Base-by-base conservation (phyloP, 2,888 invertebrate species). In the Meandrusa payeni region DNA sequence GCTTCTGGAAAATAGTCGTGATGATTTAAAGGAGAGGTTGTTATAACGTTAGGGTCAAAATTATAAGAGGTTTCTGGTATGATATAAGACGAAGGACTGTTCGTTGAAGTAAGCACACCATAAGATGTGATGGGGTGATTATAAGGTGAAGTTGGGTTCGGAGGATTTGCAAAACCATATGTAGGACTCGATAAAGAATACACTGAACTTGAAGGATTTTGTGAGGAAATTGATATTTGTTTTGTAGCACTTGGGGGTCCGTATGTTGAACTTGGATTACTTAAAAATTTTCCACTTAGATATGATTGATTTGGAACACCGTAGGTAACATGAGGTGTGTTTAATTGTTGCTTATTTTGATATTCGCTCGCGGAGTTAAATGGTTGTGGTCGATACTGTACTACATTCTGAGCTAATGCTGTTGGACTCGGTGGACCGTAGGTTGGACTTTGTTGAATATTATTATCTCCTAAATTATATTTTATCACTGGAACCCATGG, bases 401-500 rank as follows among this genome's bases (percentile, higher is more conserved):
- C 52, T n/a, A 55, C 41, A 44, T 72, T 74, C 45, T 72, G 63
- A 2, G 68, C 55, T 32, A 68, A 64, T 24, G 77, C 75, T 19
- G 82, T 85, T 3, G 78, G 77, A 60, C 78, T 81, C 1, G 85
- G 83, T 2, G 81, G 76, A 6, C 85, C 83, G 43, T 87, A 85
- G 1, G 83, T 80, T 1, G 85, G 76, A 47, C 61, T 77, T 50
- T 69, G 71, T 41, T 68, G 61, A 46, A 61, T 41, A 65, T 69
- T 78, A 72, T 79, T 76, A 54, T 69, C 64, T 53, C 73, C 74
- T 65, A 78, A 57, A 60, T 82, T 79, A 64, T 85, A 88, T 71
- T 76, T 78, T 56, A 87, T 76, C 49, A 95, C 91, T 22, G 95
- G 95, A 57, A 94, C 90, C 95, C 95, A 95, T 46, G 95, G 95